Percentiles rank a stretch among this genome's conserved stretches.
Evolutionary conservation across 2,797 vertebrate species (phyloP).

Genomic region (Gymnothorax reevesii): DNA sequence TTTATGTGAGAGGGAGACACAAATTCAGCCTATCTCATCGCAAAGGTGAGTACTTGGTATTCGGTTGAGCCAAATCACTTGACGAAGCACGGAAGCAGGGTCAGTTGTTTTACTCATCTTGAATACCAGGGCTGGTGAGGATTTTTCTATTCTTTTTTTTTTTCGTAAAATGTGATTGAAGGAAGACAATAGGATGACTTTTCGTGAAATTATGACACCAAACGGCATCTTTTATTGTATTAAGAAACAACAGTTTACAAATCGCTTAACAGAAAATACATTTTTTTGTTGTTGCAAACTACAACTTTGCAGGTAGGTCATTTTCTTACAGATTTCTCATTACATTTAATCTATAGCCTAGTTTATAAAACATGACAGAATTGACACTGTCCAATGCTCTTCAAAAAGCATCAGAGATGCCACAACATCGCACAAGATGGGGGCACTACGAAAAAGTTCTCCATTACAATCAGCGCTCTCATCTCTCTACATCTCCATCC

Average conservation of each 20-base stretch:
- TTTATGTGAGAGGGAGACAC: background rate
- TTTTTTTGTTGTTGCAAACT: conserved; percentile 67
- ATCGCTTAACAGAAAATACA: conserved; percentile 79
- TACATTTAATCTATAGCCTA: conserved; percentile 76
- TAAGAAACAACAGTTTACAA: conserved; percentile 69
- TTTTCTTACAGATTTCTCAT: conserved; percentile 71
- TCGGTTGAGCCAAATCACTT: background rate
- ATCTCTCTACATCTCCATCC: conserved; percentile 44
- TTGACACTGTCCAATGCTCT: conserved; percentile 65
- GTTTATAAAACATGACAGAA: conserved; percentile 76
- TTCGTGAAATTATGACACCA: conserved; percentile 70
- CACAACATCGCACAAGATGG: conserved; percentile 52
- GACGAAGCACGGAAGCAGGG: background rate
- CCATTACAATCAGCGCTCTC: conserved; percentile 46
- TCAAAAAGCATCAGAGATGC: conserved; percentile 60
- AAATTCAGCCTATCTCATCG: background rate
- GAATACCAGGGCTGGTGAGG: too few species aligned
- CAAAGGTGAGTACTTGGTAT: background rate
- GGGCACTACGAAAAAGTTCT: conserved; percentile 38
- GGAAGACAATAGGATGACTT: background rate
- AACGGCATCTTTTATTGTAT: conserved; percentile 83
- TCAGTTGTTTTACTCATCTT: background rate
- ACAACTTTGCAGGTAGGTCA: conserved; percentile 74
- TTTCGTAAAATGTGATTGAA: background rate
- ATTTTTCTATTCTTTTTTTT: too few species aligned